Base-by-base conservation (phyloP, 2,888 invertebrate species). In the Spodoptera littoralis region DNA sequence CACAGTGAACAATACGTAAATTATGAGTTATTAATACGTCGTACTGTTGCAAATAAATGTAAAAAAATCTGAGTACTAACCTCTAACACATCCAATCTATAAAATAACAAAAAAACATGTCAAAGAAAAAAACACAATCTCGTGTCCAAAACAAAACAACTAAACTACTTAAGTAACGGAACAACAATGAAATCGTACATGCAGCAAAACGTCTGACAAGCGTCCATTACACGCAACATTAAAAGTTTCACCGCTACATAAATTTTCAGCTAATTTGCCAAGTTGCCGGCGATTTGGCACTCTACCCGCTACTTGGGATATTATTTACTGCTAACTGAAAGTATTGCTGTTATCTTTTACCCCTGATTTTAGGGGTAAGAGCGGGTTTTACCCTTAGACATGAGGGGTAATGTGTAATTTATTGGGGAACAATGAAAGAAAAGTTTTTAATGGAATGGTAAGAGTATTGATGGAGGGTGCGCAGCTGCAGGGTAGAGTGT, bases 211-310 rank as follows among this genome's bases (percentile, higher is more conserved):
- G 76, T 60, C 72, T 72, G 64, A 70, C 61, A 73, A 76, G 78
- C 71, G 82, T 76, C 76, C 85, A 87, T 88, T 89, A 85, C 79
- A 84, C 86, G 89, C 84, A 79, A 89, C 89, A 89, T 90, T 90
- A 89, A 81, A 88, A 85, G 85, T 82, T 88, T 86, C 84, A 86
- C 87, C 88, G 88, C 88, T 80, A 88, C 88, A 88, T 89, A 89
- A 89, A 89, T 87, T 79, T 81, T 70, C 74, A 79, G 83, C 85
- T 88, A 88, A 87, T 89, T 87, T 81, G 82, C 83, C 75, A 84
- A 88, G 81, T 86, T 84, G 52, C 83, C 52, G 44, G 36, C 70
- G 76, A 78, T 76, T 78, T 78, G 78, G 78, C 78, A 76, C 61
- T 48, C 55, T 11, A 65, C 59, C 45, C 65, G 45, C 50, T 45